Evolutionary conservation across 2,797 vertebrate genomes (phyloP).

Genomic region (Glyptemys insculpta): DNA sequence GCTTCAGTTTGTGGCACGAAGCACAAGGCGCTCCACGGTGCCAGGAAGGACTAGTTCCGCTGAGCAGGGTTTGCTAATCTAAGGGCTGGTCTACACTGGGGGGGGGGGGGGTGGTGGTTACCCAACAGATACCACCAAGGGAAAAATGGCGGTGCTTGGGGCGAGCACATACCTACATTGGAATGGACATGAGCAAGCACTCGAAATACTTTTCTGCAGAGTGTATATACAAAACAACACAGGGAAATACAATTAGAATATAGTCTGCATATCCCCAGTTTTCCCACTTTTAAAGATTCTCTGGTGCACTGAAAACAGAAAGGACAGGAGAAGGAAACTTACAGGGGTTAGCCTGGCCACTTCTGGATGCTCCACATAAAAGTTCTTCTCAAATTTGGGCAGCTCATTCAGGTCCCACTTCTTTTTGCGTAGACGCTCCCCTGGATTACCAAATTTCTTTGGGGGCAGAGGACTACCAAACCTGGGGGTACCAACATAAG

Average conservation of each 20-base stretch:
- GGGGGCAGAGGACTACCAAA: conserved; percentile 88
- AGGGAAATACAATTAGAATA: background rate
- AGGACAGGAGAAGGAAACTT: conserved; percentile 35
- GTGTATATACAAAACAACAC: accelerated
- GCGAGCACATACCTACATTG: no score
- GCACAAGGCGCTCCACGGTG: background rate
- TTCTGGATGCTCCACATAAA: conserved; percentile 93
- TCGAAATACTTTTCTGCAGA: accelerated
- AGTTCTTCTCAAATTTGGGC: conserved; percentile 99
- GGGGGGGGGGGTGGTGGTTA: no score
- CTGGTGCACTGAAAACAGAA: background rate
- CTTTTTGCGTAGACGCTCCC: conserved; percentile 95
- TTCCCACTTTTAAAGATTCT: background rate
- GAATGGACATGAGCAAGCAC: no score
- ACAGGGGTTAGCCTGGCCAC: conserved; percentile 90
- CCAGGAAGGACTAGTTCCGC: background rate
- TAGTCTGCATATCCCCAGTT: background rate
- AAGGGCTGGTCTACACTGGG: no score
- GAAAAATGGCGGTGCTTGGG: no score
- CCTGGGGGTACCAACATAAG: background rate
- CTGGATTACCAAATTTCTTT: conserved; percentile 97
- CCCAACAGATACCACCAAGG: no score
- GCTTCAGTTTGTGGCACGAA: background rate
- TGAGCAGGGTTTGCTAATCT: background rate
- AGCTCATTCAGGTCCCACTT: conserved; percentile 96